Base-by-base conservation (phyloP, 2,888 invertebrate species). In the Apotomis capreana region DNA sequence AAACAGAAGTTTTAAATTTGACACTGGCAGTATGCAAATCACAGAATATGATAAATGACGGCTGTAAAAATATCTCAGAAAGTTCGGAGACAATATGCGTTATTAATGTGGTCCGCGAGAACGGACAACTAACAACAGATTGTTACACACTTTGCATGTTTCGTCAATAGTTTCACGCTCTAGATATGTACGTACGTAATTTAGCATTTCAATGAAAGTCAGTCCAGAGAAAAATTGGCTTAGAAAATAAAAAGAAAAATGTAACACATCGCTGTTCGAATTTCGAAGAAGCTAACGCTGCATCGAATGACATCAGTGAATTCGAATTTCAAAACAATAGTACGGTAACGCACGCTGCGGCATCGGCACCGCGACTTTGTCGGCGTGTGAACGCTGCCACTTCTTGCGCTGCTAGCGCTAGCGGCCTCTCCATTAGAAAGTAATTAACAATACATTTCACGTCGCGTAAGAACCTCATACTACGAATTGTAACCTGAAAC, bases 81-180 rank as follows among this genome's bases (percentile, higher is more conserved):
- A 70, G 40, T 60, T 15, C 51, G 46, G 10, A 62, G 62, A 63
- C 68, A 58, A 68, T 52, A 52, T 55, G 72, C 75, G 77, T 87
- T 85, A 87, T 90, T 88, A 87, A 89, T 88, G 87, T 84, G 85
- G 87, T 87, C 87, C 87, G 84, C 85, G 89, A 90, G 90, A 89
- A 71, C 71, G 58, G 51, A 63, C 64, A 52, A 54, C 58, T 13
- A 58, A 90, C 89, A 86, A 83, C 89, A 92, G 92, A 92, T 92
- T 90, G 92, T 93, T 87, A 89, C 86, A 91, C 91, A 91, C 92
- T 93, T 92, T 92, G 91, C 92, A 92, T 92, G 91, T 93, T 92
- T 92, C 92, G 92, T 91, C 89, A 92, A 91, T 88, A 83, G 87
- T 89, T 93, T 90, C 90, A 93, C 91, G 93, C 90, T 93, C 92